These are phyloP conservation scores for Agrenia bidenticulata DNA, from an alignment of 2,888 invertebrate species.

Conservation along the genomic window DNA sequence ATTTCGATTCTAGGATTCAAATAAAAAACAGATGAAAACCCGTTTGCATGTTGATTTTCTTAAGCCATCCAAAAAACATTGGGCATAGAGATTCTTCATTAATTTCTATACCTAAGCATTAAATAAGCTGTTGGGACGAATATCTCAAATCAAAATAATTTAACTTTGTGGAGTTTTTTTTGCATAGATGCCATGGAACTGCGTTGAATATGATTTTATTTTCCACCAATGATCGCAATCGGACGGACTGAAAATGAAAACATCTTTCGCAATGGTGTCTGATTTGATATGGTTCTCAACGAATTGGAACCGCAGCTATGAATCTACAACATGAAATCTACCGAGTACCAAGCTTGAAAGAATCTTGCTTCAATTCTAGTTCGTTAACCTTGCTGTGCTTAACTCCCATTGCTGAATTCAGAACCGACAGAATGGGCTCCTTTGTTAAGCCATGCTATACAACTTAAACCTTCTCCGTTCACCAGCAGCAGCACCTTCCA, in stretches of 20 bases:
- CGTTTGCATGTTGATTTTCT: no score
- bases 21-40: neutral
- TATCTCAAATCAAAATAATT: no score
- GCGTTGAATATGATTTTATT: no score
- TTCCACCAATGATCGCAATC: neutral
- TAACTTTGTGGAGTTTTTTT: no score
- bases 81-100: no score
- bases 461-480: neutral
- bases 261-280: constrained; percentile 15
- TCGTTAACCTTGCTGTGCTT: neutral
- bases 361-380: neutral
- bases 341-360: neutral
- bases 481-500: neutral
- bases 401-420: neutral
- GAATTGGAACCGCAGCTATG: neutral
- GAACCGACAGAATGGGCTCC: no score
- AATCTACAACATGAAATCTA: neutral
- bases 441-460: no score
- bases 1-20: constrained; percentile 15
- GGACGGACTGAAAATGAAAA: constrained; percentile 18
- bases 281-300: constrained; percentile 11
- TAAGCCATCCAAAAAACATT: no score
- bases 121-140: no score
- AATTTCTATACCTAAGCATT: no score
- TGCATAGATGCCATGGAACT: no score